A percentile compares a stretch with the other conserved stretches of the same genome.
phyloP scores from a whole-genome alignment of 1,140 invertebrate genomes.

The Euura saliciscinereae region DNA sequence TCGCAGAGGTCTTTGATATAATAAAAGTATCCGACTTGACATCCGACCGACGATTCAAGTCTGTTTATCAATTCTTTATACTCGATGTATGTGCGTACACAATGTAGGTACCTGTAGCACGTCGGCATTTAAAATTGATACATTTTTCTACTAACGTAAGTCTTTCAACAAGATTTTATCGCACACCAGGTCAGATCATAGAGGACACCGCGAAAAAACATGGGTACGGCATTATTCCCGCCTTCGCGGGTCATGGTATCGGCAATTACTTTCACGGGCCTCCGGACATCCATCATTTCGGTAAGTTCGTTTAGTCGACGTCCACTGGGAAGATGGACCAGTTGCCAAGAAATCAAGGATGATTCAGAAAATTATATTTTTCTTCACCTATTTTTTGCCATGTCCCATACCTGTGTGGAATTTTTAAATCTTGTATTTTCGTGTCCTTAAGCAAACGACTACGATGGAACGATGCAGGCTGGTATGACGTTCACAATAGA shows the following conservation, averaged over 20 bases:
- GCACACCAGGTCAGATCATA: slow-evolving; percentile 61
- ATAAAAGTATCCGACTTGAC: no score
- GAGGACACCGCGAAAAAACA: slow-evolving; percentile 67
- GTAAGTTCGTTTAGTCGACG: slow-evolving; percentile 53
- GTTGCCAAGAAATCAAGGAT: not conserved
- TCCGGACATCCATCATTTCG: slow-evolving; percentile 84
- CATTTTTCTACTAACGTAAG: not conserved
- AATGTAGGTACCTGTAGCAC: no score
- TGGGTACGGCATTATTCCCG: slow-evolving; percentile 74
- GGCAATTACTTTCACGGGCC: slow-evolving; percentile 91
- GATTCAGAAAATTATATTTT: not conserved
- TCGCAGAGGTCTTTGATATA: no score
- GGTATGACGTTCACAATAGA: slow-evolving; percentile 97
- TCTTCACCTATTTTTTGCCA: slow-evolving; percentile 3
- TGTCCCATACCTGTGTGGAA: no score
- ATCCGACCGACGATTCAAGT: no score
- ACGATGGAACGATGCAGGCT: slow-evolving; percentile 75
- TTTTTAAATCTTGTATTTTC: no score
- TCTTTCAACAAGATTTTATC: not conserved
- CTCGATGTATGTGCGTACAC: no score
- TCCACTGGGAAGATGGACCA: not conserved
- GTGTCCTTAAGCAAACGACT: slow-evolving; percentile 66
- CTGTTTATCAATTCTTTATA: no score
- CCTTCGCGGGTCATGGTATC: slow-evolving; percentile 92
- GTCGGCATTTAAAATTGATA: no score